phyloP scores from a whole-genome alignment of 2,113 vertebrate species.

The Craseonycteris thonglongyai region DNA sequence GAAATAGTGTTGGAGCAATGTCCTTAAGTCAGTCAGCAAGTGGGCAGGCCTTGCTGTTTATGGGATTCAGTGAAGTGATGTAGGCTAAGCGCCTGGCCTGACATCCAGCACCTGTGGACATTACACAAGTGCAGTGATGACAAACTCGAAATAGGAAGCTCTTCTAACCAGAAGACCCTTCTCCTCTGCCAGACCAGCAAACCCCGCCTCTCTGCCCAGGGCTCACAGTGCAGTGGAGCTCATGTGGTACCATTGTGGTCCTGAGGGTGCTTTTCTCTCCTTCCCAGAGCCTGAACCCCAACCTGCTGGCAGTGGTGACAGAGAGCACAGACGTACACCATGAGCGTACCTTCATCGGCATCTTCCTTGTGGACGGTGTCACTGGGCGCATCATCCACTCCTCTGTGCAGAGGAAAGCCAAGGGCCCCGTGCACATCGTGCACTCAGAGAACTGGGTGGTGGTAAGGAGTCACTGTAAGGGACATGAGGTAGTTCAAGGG shows the following conservation, averaged over 20 bases:
- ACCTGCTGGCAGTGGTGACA: conserved; percentile 93
- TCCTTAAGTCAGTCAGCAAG: background rate
- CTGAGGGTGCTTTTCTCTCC: background rate
- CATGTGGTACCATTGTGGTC: fast-evolving
- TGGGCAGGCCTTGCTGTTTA: background rate
- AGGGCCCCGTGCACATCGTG: conserved; percentile 92
- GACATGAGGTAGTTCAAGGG: background rate
- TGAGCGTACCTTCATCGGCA: conserved; percentile 92
- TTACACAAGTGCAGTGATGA: background rate
- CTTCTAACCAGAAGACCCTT: background rate
- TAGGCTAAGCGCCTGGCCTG: background rate
- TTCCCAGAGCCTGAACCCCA: conserved; percentile 93
- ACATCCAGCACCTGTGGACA: background rate
- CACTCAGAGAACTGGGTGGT: conserved; percentile 99
- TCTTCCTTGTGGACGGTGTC: conserved; percentile 92
- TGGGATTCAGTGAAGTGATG: background rate
- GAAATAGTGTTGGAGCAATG: background rate
- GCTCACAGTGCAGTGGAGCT: background rate
- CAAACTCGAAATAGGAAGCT: background rate
- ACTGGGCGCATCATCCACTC: conserved; percentile 96
- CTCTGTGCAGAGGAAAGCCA: conserved; percentile 92
- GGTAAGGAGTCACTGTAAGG: conserved; percentile 79
- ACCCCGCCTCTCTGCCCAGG: background rate
- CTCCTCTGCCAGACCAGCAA: background rate
- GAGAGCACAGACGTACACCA: conserved; percentile 92